Evolutionary conservation across 2,888 invertebrate genomes (phyloP).

Genomic region (Erebia epiphron): DNA sequence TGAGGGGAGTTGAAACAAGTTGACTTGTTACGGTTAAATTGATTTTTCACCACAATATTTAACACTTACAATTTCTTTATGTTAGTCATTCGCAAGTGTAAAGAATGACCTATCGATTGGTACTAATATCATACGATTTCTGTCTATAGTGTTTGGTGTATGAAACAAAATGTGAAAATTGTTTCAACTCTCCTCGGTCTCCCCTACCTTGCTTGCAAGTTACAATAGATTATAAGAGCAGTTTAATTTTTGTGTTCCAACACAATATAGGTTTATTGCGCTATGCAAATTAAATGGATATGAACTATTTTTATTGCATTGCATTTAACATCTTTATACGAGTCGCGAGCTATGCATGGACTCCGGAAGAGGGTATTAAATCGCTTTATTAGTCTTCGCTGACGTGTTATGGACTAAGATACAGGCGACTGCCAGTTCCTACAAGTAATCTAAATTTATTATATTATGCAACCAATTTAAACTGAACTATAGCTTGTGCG

Average conservation of each 20-base stretch:
- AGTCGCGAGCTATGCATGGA: constrained; percentile 48
- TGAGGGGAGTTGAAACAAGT: too few species aligned
- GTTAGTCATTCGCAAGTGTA: too few species aligned
- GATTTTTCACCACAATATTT: too few species aligned
- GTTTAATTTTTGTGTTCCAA: constrained; percentile 1
- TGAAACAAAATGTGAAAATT: too few species aligned
- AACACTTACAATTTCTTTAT: too few species aligned
- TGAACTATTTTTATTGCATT: constrained; percentile 36
- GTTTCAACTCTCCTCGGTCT: too few species aligned
- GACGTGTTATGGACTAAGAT: constrained; percentile 38
- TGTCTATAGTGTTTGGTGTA: too few species aligned
- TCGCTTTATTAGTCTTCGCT: constrained; percentile 59
- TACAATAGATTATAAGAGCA: background rate
- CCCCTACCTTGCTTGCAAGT: background rate
- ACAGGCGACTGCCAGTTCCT: constrained; percentile 18
- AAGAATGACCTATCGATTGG: too few species aligned
- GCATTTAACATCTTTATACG: constrained; percentile 43
- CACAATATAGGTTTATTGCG: constrained; percentile 22
- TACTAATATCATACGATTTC: too few species aligned
- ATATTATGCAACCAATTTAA: constrained; percentile 9
- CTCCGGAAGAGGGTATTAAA: constrained; percentile 61
- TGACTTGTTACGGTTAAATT: too few species aligned
- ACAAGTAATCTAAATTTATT: background rate
- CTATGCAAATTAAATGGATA: constrained; percentile 30
- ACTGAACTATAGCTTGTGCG: background rate